These are phyloP conservation scores for Martes martes DNA, from an alignment of 2,113 vertebrate genomes.

Conservation along the genomic window DNA sequence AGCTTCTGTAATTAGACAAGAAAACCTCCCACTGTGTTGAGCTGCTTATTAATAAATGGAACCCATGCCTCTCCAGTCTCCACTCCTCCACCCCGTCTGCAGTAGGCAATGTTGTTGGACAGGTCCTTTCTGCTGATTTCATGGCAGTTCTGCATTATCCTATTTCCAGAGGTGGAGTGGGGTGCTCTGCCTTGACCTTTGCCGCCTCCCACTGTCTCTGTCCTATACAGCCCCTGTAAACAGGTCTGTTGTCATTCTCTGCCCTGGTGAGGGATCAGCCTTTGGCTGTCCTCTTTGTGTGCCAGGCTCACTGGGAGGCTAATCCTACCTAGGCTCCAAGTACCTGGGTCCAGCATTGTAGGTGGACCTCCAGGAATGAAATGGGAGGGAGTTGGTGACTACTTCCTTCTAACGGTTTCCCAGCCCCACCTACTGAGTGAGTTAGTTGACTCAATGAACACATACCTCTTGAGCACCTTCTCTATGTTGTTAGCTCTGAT, in stretches of 20 bases:
- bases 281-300: not conserved
- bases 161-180: not conserved
- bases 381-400: not conserved
- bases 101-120: not conserved
- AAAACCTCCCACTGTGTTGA: conserved; percentile 61
- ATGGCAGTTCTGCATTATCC: not conserved
- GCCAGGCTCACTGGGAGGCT: not conserved
- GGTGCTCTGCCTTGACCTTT: not conserved
- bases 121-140: not conserved
- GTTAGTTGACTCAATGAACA: not conserved
- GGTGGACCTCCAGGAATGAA: not conserved
- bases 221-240: not conserved
- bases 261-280: not conserved
- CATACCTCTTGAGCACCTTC: not conserved
- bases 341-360: not conserved
- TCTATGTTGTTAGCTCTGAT: not conserved
- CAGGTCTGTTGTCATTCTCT: not conserved
- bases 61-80: not conserved
- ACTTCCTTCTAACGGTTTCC: not conserved
- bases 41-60: conserved; percentile 64
- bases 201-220: not conserved
- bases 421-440: not conserved
- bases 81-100: not conserved
- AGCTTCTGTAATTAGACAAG: conserved; percentile 71
- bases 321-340: not conserved